These are phyloP conservation scores for Lasioglossum zephyrum DNA, from an alignment of 2,888 invertebrate species.

Conservation along the genomic window DNA sequence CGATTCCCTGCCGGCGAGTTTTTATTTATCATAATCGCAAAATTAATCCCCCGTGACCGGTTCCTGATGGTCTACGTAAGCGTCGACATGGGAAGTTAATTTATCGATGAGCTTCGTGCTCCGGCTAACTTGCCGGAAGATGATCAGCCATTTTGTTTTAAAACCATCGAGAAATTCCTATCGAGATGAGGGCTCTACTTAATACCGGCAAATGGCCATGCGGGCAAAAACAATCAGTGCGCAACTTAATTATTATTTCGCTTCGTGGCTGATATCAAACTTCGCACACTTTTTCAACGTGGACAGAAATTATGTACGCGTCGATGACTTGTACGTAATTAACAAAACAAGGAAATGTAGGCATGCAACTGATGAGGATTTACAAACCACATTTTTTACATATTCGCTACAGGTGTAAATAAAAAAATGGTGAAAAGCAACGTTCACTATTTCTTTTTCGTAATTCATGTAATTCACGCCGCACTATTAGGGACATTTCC, in stretches of 20 bases:
- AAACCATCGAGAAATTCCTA: not conserved
- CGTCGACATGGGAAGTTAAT: slow-evolving; percentile 38
- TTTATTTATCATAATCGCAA: slow-evolving; percentile 42
- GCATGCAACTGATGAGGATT: no score
- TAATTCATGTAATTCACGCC: no score
- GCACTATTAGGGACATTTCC: no score
- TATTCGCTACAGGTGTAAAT: no score
- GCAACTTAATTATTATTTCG: slow-evolving; percentile 7
- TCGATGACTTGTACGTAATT: not conserved
- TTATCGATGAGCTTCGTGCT: slow-evolving; percentile 30
- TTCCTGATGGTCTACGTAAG: slow-evolving; percentile 4
- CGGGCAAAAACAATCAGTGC: not conserved
- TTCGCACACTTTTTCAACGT: not conserved
- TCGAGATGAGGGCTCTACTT: not conserved
- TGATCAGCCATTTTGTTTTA: slow-evolving; percentile 26
- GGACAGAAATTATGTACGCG: not conserved
- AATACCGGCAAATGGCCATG: not conserved
- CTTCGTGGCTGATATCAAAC: not conserved
- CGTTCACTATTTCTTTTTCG: no score
- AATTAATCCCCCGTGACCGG: slow-evolving; percentile 45
- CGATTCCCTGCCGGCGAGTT: slow-evolving; percentile 1
- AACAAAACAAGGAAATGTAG: not conserved
- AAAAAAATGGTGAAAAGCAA: no score
- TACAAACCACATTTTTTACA: no score
- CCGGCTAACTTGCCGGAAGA: not conserved